These are phyloP conservation scores for Eulimnadia texana DNA, from an alignment of 1,140 invertebrate genomes.

Conservation along the genomic window DNA sequence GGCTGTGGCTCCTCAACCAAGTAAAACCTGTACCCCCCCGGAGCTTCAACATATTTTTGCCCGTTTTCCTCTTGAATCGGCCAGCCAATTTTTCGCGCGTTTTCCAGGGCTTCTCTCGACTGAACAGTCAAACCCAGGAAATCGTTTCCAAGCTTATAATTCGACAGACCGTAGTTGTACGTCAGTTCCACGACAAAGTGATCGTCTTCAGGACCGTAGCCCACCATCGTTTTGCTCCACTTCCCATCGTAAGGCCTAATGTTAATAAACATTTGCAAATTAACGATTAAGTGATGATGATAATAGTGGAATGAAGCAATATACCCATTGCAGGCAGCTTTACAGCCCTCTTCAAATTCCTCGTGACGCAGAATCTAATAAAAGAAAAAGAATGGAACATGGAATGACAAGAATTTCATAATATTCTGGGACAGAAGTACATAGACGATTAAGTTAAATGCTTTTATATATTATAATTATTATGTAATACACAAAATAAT, in stretches of 20 bases:
- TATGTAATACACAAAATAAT: not conserved
- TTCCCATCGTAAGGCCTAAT: constrained; percentile 83
- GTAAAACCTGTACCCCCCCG: constrained; percentile 80
- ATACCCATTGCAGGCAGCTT: constrained; percentile 92
- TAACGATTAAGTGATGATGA: no score
- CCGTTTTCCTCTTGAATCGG: constrained; percentile 45
- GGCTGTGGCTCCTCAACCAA: constrained; percentile 54
- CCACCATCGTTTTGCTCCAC: constrained; percentile 99
- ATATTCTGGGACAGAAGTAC: no score
- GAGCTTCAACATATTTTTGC: constrained; percentile 48
- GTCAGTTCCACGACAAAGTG: constrained; percentile 95
- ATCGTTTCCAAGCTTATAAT: constrained; percentile 78
- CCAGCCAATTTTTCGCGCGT: constrained; percentile 50
- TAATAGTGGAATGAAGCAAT: constrained; percentile 20
- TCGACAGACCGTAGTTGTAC: constrained; percentile 87
- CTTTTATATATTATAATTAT: not conserved
- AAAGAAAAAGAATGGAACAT: constrained; percentile 12
- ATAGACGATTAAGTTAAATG: no score
- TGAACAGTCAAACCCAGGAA: constrained; percentile 73
- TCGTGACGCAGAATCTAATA: constrained; percentile 80
- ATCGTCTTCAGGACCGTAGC: constrained; percentile 85
- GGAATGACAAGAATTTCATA: not conserved
- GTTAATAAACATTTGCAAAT: no score
- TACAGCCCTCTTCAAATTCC: constrained; percentile 90
- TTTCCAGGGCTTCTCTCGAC: constrained; percentile 55